Conservation (phyloP, 2,797 vertebrate genomes). For the Brachyalestes nurse region DNA sequence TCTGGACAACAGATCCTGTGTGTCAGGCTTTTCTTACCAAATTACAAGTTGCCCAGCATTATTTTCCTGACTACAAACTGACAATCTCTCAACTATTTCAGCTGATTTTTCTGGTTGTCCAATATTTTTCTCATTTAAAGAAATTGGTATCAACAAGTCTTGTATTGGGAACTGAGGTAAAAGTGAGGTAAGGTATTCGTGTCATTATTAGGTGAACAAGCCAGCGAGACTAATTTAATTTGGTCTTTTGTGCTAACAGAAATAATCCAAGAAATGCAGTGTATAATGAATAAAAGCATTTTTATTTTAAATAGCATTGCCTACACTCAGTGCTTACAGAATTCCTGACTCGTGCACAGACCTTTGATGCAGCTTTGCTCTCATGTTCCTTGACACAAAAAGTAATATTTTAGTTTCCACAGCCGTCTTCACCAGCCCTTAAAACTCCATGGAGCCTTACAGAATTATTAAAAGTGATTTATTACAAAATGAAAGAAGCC, state of each 20-base stretch:
- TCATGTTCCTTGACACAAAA: neutral
- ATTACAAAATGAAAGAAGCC: conserved; percentile 42
- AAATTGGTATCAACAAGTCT: neutral
- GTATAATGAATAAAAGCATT: neutral
- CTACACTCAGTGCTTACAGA: neutral
- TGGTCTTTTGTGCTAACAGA: neutral
- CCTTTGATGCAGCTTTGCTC: neutral
- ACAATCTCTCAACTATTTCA: no score
- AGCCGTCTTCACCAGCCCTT: neutral
- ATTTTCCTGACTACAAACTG: no score
- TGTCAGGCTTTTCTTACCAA: no score
- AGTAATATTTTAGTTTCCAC: neutral
- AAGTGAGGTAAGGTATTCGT: neutral
- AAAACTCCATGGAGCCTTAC: neutral
- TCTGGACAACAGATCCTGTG: no score
- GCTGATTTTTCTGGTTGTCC: no score
- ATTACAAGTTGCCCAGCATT: no score
- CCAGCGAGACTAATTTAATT: neutral
- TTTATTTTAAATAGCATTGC: neutral
- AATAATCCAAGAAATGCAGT: neutral
- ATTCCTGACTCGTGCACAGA: neutral
- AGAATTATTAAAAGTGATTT: conserved; percentile 57
- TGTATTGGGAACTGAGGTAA: neutral
- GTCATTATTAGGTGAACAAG: neutral
- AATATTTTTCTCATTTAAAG: no score